Evolutionary conservation across 2,888 invertebrate genomes (phyloP).

Genomic region (Drosophila barbarae): DNA sequence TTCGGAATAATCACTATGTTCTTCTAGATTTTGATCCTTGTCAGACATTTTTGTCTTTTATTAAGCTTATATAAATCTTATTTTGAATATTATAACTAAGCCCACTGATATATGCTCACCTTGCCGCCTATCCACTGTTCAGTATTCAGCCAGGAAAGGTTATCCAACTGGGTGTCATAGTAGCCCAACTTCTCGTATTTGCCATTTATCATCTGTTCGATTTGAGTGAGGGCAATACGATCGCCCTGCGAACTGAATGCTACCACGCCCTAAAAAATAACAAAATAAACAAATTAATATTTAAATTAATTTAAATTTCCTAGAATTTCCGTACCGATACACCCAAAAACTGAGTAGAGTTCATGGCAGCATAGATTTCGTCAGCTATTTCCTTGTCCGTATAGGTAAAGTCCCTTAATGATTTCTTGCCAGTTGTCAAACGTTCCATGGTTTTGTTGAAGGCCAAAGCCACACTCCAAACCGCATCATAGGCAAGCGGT

Average conservation of each 20-base stretch:
- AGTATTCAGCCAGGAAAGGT: slow-evolving; percentile 94
- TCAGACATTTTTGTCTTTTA: slow-evolving; percentile 26
- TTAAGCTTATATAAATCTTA: too few relatives aligned
- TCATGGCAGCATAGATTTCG: slow-evolving; percentile 98
- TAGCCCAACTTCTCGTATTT: slow-evolving; percentile 96
- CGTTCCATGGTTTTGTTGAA: slow-evolving; percentile 98
- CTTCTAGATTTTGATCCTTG: neutral
- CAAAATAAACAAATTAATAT: neutral
- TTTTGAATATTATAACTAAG: slow-evolving; percentile 5
- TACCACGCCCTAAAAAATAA: slow-evolving; percentile 89
- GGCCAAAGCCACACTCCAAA: slow-evolving; percentile 98
- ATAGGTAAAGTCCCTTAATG: slow-evolving; percentile 97
- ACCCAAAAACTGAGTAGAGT: slow-evolving; percentile 98
- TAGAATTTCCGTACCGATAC: slow-evolving; percentile 89
- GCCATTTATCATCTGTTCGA: slow-evolving; percentile 97
- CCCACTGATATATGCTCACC: slow-evolving; percentile 65
- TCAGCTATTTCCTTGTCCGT: slow-evolving; percentile 96
- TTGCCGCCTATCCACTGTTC: slow-evolving; percentile 93
- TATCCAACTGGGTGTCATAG: slow-evolving; percentile 97
- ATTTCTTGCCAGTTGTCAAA: slow-evolving; percentile 87
- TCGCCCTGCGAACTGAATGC: slow-evolving; percentile 99
- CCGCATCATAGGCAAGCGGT: slow-evolving; percentile 98
- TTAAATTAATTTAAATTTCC: neutral
- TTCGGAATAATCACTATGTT: neutral
- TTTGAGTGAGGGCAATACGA: slow-evolving; percentile 98